Percentiles rank a stretch among this genome's conserved stretches.
Evolutionary conservation across 2,888 invertebrate species (phyloP).

Genomic region (Brachypterus glaber): DNA sequence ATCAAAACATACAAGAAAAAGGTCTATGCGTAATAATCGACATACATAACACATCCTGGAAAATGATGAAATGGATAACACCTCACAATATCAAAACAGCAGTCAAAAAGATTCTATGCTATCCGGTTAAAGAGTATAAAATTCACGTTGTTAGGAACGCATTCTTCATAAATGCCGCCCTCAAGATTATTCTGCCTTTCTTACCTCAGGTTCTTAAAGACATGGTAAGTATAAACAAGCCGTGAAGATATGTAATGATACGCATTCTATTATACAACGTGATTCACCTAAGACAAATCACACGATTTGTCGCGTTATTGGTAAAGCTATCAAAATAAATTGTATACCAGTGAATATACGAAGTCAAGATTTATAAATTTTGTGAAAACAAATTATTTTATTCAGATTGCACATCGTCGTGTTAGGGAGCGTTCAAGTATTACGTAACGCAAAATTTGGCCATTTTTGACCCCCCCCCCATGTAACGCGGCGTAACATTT

Average conservation of each 20-base stretch:
- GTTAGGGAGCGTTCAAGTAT: no score
- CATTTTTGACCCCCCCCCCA: no score
- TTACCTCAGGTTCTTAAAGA: slow-evolving; percentile 28
- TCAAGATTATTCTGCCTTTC: slow-evolving; percentile 36
- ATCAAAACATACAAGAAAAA: slow-evolving; percentile 11
- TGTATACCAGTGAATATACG: no score
- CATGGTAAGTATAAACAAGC: slow-evolving; percentile 20
- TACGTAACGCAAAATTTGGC: no score
- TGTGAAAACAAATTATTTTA: no score
- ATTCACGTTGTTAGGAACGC: slow-evolving; percentile 35
- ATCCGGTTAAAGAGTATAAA: slow-evolving; percentile 31
- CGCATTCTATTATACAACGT: no score
- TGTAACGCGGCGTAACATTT: no score
- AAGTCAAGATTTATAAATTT: neutral
- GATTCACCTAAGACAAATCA: no score
- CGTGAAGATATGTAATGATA: no score
- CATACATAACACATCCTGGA: slow-evolving; percentile 29
- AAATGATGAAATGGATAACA: slow-evolving; percentile 32
- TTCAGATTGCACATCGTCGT: no score
- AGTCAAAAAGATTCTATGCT: slow-evolving; percentile 25
- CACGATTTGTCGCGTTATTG: no score
- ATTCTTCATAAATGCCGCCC: slow-evolving; percentile 26
- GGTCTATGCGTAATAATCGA: slow-evolving; percentile 38
- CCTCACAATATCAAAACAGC: slow-evolving; percentile 29
- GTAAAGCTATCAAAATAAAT: no score